Conservation (phyloP, 35 echinoderm and acorn worm species). For the Lytechinus variegatus region DNA sequence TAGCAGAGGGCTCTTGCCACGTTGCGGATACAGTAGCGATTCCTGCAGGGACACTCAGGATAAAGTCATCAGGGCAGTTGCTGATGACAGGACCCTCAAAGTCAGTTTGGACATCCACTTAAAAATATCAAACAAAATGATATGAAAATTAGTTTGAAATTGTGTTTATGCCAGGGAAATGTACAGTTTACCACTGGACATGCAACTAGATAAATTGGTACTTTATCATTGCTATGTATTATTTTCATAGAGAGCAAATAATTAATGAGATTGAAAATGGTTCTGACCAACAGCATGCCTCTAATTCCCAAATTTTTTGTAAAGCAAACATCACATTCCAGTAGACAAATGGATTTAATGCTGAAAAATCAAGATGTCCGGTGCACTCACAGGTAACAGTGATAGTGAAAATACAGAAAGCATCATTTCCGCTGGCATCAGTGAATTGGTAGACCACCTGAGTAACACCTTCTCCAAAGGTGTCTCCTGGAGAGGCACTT, state of each 20-base stretch:
- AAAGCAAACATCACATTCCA: no score
- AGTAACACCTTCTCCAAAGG: slow-evolving; percentile 29
- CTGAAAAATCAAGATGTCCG: not conserved
- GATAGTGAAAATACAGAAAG: slow-evolving; percentile 18
- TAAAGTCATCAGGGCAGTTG: slow-evolving; percentile 57
- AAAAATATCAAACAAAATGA: not conserved
- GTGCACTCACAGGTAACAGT: slow-evolving; percentile 9
- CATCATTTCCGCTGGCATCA: slow-evolving; percentile 30
- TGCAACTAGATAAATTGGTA: no score
- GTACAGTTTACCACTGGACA: no score
- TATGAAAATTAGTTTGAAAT: no score
- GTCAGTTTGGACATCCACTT: not conserved
- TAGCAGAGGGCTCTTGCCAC: slow-evolving; percentile 78
- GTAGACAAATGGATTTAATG: no score
- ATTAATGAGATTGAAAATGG: no score
- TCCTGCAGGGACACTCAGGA: not conserved
- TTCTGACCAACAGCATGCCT: no score
- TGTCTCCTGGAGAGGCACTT: slow-evolving; percentile 32
- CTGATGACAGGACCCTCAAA: slow-evolving; percentile 57
- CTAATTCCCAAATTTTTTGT: no score
- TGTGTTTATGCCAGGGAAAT: no score
- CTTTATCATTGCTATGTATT: no score
- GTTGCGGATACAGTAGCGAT: not conserved
- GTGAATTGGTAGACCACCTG: slow-evolving; percentile 33
- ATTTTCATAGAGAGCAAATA: no score